Conservation (phyloP, 1,140 invertebrate species). For the Cydia strobilella region DNA sequence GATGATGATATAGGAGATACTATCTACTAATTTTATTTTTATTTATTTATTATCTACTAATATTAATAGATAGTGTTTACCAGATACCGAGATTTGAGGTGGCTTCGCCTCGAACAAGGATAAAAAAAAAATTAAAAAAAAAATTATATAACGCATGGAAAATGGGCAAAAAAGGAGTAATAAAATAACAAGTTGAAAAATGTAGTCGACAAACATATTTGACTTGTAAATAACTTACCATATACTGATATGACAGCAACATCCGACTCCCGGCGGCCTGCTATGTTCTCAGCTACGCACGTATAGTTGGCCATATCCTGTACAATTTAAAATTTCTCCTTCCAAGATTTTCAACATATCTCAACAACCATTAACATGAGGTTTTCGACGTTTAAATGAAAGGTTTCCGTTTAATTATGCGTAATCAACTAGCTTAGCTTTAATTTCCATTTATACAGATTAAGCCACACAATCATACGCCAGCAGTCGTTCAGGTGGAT, state of each 20-base stretch:
- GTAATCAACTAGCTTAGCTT: constrained; percentile 6
- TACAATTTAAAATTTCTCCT: constrained; percentile 31
- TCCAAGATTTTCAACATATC: background rate
- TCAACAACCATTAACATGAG: background rate
- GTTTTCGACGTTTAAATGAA: background rate
- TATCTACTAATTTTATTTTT: too few relatives aligned
- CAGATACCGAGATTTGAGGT: too few relatives aligned
- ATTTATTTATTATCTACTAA: too few relatives aligned
- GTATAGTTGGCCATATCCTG: constrained; percentile 97
- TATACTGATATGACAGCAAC: constrained; percentile 94
- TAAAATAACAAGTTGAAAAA: too few relatives aligned
- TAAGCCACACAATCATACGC: constrained; percentile 9
- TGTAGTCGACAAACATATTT: too few relatives aligned
- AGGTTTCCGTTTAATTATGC: background rate
- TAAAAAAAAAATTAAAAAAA: too few relatives aligned
- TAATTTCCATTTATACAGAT: constrained; percentile 8
- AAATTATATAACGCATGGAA: too few relatives aligned
- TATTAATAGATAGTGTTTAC: too few relatives aligned
- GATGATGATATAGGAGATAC: too few relatives aligned
- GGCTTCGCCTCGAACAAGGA: too few relatives aligned
- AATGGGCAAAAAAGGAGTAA: too few relatives aligned
- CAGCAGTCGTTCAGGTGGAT: constrained; percentile 22
- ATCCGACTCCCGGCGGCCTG: constrained; percentile 91
- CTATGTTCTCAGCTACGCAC: constrained; percentile 96
- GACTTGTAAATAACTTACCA: constrained; percentile 84